Conservation (phyloP, 92 coral and sea anemone genomes). For the Epizoanthus ramosus region DNA sequence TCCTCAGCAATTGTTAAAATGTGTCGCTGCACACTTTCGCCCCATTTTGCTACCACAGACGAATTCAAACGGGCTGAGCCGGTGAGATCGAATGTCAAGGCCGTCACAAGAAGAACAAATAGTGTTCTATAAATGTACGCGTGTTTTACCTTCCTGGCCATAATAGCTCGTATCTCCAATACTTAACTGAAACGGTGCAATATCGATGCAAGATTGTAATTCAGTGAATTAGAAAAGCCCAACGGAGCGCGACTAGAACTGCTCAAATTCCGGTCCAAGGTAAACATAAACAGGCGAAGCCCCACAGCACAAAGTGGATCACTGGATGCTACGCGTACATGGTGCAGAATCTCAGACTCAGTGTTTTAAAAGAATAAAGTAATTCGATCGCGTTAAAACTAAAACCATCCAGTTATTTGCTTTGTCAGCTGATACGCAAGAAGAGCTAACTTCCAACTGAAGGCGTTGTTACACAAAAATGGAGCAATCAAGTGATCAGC, state of each 20-base stretch:
- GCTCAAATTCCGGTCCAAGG: too few species aligned
- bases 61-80: slow-evolving; percentile 54
- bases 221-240: slow-evolving; percentile 5
- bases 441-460: background rate
- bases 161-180: background rate
- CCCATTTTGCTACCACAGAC: slow-evolving; percentile 75
- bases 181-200: background rate
- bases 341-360: too few species aligned
- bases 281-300: too few species aligned
- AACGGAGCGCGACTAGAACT: slow-evolving; percentile 3
- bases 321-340: too few species aligned
- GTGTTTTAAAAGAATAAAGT: too few species aligned
- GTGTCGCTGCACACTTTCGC: slow-evolving; percentile 81
- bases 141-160: slow-evolving; percentile 5
- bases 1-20: slow-evolving; percentile 85
- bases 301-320: too few species aligned
- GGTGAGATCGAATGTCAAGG: slow-evolving; percentile 12
- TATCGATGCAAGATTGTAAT: background rate
- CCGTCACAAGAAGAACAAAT: background rate
- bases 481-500: too few species aligned
- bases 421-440: background rate
- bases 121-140: slow-evolving; percentile 2
- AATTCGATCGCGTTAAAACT: too few species aligned
- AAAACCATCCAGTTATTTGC: too few species aligned
- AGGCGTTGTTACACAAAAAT: too few species aligned